Evolutionary conservation across 1,140 invertebrate genomes (phyloP).

Genomic region (Pantala flavescens): DNA sequence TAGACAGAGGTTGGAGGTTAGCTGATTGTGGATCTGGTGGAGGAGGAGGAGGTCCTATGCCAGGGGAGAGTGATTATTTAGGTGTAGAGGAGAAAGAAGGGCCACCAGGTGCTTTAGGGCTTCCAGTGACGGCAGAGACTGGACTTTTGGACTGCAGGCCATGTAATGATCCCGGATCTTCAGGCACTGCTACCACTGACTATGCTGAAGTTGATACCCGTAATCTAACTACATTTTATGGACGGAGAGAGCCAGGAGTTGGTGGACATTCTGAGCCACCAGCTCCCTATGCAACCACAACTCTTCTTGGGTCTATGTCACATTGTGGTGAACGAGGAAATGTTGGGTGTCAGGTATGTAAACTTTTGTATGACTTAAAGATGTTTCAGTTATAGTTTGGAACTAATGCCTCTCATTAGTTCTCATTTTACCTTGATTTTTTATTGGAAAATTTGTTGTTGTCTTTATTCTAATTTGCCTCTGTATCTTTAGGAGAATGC

Average conservation of each 20-base stretch:
- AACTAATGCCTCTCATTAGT: too few relatives aligned
- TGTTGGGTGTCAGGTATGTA: not conserved
- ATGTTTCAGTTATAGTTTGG: too few relatives aligned
- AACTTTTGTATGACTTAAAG: too few relatives aligned
- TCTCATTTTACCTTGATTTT: too few relatives aligned
- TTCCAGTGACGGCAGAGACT: constrained; percentile 20
- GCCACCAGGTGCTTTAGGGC: not conserved
- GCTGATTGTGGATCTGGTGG: constrained; percentile 55
- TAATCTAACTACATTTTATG: constrained; percentile 30
- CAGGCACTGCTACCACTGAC: constrained; percentile 42
- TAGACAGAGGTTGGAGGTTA: constrained; percentile 60
- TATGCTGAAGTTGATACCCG: constrained; percentile 68
- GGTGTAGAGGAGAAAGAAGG: constrained; percentile 15
- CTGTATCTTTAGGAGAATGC: not conserved
- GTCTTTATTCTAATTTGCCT: too few relatives aligned
- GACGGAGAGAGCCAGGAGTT: not conserved
- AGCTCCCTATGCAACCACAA: constrained; percentile 75
- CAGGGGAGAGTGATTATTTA: constrained; percentile 19
- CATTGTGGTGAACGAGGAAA: not conserved
- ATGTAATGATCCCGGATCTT: not conserved
- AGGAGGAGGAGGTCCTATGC: constrained; percentile 30
- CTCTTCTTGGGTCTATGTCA: constrained; percentile 40
- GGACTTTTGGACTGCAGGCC: constrained; percentile 10
- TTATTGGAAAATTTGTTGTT: too few relatives aligned
- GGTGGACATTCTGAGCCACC: constrained; percentile 37